A percentile compares a stretch with the other conserved stretches of the same genome.
Conservation (phyloP, 2,797 vertebrate species). For the Malurus splendens region DNA sequence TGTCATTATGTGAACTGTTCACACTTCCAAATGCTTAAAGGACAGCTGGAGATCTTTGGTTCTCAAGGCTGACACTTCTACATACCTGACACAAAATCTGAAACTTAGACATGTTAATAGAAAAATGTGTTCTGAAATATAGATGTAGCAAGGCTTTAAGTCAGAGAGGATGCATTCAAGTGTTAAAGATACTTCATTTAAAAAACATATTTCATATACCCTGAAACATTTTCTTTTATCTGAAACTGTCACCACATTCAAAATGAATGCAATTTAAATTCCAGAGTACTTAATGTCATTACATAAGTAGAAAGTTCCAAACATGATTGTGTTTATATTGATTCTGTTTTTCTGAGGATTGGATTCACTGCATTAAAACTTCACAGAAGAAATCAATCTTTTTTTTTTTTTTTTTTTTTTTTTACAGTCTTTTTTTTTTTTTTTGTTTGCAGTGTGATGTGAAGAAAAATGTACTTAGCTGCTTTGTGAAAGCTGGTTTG, state of each 20-base stretch:
- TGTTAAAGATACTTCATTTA: constrained; percentile 7
- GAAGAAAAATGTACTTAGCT: not conserved
- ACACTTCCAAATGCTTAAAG: not conserved
- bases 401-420: not conserved
- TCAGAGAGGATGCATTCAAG: not conserved
- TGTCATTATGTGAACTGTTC: not conserved
- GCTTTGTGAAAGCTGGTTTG: not conserved
- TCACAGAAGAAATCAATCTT: not conserved
- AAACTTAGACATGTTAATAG: not conserved
- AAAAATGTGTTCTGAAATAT: not conserved
- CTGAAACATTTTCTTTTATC: not conserved
- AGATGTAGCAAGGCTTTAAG: not conserved
- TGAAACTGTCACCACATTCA: constrained; percentile 11
- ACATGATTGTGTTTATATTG: not conserved
- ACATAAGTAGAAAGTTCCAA: constrained; percentile 19
- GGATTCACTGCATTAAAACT: not conserved
- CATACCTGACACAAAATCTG: not conserved
- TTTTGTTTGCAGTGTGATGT: not conserved
- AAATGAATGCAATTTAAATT: constrained; percentile 18
- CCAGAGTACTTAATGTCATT: not conserved
- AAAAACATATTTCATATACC: not conserved
- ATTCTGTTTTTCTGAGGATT: not conserved
- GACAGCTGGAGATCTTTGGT: not conserved
- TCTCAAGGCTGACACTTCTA: not conserved
- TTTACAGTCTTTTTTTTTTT: not conserved